Evolutionary conservation across 1,140 invertebrate genomes (phyloP).

Genomic region (Conus ventricosus): DNA sequence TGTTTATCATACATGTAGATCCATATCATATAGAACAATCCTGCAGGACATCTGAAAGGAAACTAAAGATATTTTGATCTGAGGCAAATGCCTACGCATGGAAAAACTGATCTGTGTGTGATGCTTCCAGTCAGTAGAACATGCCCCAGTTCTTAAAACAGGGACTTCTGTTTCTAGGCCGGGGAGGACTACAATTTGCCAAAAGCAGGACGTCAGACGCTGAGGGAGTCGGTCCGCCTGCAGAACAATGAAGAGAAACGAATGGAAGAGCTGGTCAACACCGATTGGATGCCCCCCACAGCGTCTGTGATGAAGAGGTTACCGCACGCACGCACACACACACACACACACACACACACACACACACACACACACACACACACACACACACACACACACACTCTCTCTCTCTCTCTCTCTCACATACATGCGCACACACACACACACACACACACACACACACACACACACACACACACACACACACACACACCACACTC

Average conservation of each 20-base stretch:
- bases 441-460: too few species aligned
- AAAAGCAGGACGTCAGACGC: conserved; percentile 44
- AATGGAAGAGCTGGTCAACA: conserved; percentile 61
- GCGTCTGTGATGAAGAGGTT: conserved; percentile 49
- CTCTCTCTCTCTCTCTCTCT: too few species aligned
- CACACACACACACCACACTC: too few species aligned
- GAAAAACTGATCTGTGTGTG: too few species aligned
- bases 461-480: too few species aligned
- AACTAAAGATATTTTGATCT: too few species aligned
- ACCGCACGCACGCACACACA: background rate
- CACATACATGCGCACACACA: background rate
- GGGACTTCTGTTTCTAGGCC: conserved; percentile 39
- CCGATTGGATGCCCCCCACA: conserved; percentile 64
- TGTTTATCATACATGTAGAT: too few species aligned
- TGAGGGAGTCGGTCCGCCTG: conserved; percentile 55
- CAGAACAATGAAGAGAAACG: conserved; percentile 64
- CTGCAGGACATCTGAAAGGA: too few species aligned
- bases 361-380: conserved; percentile 19
- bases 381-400: background rate
- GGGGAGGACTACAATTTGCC: conserved; percentile 57
- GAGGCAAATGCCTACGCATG: too few species aligned
- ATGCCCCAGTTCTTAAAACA: too few species aligned
- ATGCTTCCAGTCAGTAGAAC: too few species aligned
- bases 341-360: conserved; percentile 1
- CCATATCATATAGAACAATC: too few species aligned